Evolutionary conservation across 2,888 invertebrate genomes (phyloP).

Genomic region (Mesorhabditis spiculigera): DNA sequence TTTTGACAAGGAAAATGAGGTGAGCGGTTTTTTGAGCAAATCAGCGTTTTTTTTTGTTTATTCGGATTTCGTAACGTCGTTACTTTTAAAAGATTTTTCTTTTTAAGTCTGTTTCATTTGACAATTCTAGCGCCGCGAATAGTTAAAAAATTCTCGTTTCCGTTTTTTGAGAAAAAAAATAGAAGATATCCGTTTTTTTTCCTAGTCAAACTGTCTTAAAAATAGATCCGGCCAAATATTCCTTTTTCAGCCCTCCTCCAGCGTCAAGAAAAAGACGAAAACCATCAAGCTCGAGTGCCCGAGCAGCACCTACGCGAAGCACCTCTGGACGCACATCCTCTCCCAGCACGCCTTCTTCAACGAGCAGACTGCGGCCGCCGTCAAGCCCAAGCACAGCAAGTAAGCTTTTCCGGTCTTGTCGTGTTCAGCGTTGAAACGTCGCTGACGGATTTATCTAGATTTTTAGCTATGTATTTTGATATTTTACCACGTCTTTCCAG

Average conservation of each 20-base stretch:
- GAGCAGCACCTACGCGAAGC: slow-evolving; percentile 83
- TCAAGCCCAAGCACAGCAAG: slow-evolving; percentile 51
- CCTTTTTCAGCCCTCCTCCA: neutral
- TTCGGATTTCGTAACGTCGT: too few species aligned
- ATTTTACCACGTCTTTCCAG: slow-evolving; percentile 23
- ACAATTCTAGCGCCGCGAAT: too few species aligned
- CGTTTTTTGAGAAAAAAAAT: too few species aligned
- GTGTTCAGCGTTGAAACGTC: neutral
- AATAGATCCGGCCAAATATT: neutral
- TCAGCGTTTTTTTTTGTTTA: too few species aligned
- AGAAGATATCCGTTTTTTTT: too few species aligned
- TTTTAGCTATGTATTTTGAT: slow-evolving; percentile 7
- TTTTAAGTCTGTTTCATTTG: too few species aligned
- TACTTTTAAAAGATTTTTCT: too few species aligned
- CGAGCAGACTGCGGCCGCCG: slow-evolving; percentile 29
- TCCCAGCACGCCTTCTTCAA: slow-evolving; percentile 97
- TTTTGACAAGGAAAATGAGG: too few species aligned
- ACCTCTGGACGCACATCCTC: slow-evolving; percentile 94
- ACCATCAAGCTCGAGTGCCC: slow-evolving; percentile 88
- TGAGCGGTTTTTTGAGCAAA: too few species aligned
- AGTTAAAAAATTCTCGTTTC: too few species aligned
- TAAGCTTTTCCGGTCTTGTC: slow-evolving; percentile 13
- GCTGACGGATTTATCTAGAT: neutral
- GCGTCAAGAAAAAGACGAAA: slow-evolving; percentile 37
- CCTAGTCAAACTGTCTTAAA: too few species aligned